Evolutionary conservation across 2,888 invertebrate genomes (phyloP), one percentile per base, ranked within the genome.

Genomic region (Hypercompe scribonia): DNA sequence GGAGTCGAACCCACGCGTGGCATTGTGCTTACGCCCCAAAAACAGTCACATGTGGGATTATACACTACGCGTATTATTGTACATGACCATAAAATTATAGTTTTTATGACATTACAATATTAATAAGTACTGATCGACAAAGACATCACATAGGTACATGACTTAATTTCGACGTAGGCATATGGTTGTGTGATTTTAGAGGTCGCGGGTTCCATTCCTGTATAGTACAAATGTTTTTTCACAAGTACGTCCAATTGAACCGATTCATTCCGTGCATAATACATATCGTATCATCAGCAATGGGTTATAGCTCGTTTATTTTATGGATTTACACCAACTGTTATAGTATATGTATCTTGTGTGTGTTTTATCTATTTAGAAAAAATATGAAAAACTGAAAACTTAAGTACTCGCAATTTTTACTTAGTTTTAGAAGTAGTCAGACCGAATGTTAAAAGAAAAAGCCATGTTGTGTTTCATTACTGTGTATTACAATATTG

Each of bases 1-100:
- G 84, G 89, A 88, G 85, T 86, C 87, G 86, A 88, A 86, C 90
- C 88, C 83, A 89, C 89, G 86, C 90, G 64, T 75, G 84, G 75
- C 84, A 87, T 68, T 86, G 87, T 90, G 83, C 92, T 92, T 89
- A 92, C 93, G 75, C 70, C 76, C 61, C 83, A 83, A 76, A 90
- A 90, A 83, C 75, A 78, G 79, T 89, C 90, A 90, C 90, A 87
- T 86, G 84, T 80, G 79, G 76, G 80, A 77, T 76, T 83, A 73
- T 76, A 71, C 77, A 80, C 75, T 74, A 81, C 36, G 70, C 63
- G 54, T 66, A 50, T 67, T 64, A 18, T 33, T 31, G 13, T 65
- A 54, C 64, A 46, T 42, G 46, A 21, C 42, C 24, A 63, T 74
- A 58, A 68, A 67, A 31, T 66, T 24, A 65, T 50, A 65, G 65